Evolutionary conservation across 2,113 vertebrate species (phyloP).

Genomic region (Chloropsis hardwickii): DNA sequence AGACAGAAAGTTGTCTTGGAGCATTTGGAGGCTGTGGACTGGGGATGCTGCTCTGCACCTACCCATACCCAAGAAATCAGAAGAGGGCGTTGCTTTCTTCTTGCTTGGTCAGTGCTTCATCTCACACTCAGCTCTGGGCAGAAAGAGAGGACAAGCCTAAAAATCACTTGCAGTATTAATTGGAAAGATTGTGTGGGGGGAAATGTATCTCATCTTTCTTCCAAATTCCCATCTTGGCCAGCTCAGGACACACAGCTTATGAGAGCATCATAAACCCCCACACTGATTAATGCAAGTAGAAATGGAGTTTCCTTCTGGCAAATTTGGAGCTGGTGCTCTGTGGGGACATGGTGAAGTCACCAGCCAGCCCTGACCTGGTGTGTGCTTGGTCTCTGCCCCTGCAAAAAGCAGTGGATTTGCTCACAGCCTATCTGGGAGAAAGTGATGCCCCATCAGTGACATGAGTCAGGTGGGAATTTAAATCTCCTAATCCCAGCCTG

Average conservation of each 20-base stretch:
- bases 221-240: neutral
- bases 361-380: neutral
- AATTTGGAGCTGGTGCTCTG: neutral
- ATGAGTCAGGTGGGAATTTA: neutral
- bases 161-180: neutral
- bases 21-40: neutral
- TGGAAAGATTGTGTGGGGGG: neutral
- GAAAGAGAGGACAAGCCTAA: neutral
- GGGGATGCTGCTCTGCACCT: neutral
- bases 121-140: neutral
- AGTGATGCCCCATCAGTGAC: neutral
- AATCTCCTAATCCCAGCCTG: neutral
- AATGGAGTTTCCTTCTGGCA: neutral
- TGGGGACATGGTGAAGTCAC: neutral
- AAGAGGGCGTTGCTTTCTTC: neutral
- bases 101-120: neutral
- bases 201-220: neutral
- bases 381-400: neutral
- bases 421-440: neutral
- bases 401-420: neutral
- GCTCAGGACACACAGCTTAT: accelerated
- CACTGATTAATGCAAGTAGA: accelerated
- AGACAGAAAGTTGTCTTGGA: neutral
- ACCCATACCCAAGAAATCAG: neutral
- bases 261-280: neutral